phyloP scores from a whole-genome alignment of 2,888 invertebrate genomes.

The Noctua pronuba region DNA sequence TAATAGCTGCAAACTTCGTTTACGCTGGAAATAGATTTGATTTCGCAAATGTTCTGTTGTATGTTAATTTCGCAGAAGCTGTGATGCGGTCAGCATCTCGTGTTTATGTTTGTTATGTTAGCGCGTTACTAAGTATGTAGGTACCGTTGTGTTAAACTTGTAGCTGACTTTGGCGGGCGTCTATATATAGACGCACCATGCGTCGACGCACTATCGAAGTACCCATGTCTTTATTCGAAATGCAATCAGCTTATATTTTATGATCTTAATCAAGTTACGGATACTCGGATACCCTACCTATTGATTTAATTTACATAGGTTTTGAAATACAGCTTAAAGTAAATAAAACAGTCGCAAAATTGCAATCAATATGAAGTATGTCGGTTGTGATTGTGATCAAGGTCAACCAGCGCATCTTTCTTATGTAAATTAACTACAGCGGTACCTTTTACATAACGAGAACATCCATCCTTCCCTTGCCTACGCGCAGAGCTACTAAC shows the following conservation, averaged over 20 bases:
- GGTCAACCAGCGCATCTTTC: background rate
- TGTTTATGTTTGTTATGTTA: conserved; percentile 67
- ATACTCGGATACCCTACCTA: background rate
- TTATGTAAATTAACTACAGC: background rate
- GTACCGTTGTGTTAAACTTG: conserved; percentile 65
- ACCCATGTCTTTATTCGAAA: conserved; percentile 32
- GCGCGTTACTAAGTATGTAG: conserved; percentile 48
- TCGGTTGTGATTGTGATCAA: background rate
- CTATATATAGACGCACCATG: conserved; percentile 76
- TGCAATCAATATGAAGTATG: background rate
- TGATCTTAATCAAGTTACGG: background rate
- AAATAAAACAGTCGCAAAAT: conserved; percentile 26
- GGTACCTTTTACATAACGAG: background rate
- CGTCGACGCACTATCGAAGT: conserved; percentile 42
- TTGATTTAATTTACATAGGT: background rate
- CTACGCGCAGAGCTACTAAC: background rate
- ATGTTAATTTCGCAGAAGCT: conserved; percentile 71
- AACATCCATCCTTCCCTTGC: background rate
- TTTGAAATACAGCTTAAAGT: background rate
- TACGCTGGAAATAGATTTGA: conserved; percentile 58
- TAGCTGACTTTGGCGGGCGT: conserved; percentile 63
- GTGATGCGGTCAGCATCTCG: conserved; percentile 63
- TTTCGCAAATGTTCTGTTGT: conserved; percentile 65
- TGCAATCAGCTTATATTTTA: background rate
- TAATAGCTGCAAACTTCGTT: conserved; percentile 40